Conservation (phyloP, 2,797 vertebrate genomes). For the Rhinoraja longicauda region DNA sequence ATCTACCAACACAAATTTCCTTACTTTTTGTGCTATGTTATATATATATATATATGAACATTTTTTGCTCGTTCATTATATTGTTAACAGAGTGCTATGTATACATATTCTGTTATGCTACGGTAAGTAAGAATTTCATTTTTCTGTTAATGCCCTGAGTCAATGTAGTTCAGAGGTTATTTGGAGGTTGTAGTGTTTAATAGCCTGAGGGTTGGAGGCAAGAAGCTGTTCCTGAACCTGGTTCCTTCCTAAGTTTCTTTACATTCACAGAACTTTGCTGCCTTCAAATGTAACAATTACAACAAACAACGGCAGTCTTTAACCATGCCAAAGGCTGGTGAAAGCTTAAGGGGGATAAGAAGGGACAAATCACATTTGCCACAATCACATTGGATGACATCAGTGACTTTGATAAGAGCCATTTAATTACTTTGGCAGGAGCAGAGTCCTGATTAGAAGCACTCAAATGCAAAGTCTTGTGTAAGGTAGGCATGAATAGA, state of each 20-base stretch:
- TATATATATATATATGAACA: no score
- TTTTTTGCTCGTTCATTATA: no score
- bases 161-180: no score
- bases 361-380: neutral
- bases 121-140: no score
- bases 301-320: neutral
- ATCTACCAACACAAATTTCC: no score
- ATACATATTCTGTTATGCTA: no score
- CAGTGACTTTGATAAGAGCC: neutral
- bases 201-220: no score
- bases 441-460: neutral
- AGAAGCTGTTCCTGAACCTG: no score
- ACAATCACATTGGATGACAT: neutral
- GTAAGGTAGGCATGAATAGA: neutral
- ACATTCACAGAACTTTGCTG: neutral
- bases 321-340: neutral
- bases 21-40: no score
- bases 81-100: no score
- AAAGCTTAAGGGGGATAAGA: neutral
- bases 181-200: no score
- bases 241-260: neutral
- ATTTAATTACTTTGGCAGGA: neutral
- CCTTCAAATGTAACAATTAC: neutral
- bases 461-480: neutral
- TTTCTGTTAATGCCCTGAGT: no score